Conservation (phyloP, 1,140 invertebrate genomes). For the Trypoxylus dichotomus region DNA sequence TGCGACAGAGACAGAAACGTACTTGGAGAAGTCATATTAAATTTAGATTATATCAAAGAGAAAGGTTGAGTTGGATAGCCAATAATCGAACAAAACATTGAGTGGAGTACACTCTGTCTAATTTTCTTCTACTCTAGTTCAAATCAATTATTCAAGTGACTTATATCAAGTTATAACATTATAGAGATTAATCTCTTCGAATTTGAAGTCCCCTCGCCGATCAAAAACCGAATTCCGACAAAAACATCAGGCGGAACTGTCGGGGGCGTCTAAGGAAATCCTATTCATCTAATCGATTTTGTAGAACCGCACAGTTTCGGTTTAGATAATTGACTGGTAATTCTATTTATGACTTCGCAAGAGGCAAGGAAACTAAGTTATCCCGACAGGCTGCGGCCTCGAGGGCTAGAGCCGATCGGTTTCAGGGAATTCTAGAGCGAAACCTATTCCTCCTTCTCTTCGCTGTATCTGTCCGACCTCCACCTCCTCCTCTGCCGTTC, state of each 20-base stretch:
- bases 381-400: neutral
- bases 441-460: neutral
- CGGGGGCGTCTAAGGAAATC: slow-evolving; percentile 4
- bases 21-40: no score
- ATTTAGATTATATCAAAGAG: no score
- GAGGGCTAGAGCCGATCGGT: neutral
- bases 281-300: slow-evolving; percentile 22
- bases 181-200: neutral
- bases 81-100: no score
- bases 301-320: slow-evolving; percentile 21
- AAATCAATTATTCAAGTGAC: neutral
- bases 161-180: neutral
- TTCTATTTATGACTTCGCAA: slow-evolving; percentile 29
- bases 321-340: slow-evolving; percentile 31
- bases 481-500: neutral
- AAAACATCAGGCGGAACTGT: neutral
- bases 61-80: no score
- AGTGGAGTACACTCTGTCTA: no score
- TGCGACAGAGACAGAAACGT: no score
- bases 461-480: neutral
- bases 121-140: no score
- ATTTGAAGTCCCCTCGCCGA: neutral
- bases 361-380: slow-evolving; percentile 27
- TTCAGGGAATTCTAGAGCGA: neutral
- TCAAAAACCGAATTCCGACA: neutral